Percentiles rank a stretch among this genome's conserved stretches.
Conservation (phyloP, 2,797 vertebrate genomes). For the Furcifer pardalis region DNA sequence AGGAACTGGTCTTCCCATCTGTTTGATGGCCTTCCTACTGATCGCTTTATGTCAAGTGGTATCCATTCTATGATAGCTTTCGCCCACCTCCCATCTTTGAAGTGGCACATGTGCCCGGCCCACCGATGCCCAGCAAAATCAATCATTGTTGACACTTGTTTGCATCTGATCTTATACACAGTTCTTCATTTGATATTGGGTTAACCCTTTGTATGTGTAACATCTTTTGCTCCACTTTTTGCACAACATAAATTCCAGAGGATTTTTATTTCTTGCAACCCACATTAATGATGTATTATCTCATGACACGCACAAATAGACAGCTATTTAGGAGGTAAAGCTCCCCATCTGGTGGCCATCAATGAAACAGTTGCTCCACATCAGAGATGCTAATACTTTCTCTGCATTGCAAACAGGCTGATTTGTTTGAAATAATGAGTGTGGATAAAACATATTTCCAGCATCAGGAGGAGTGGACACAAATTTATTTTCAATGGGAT, state of each 20-base stretch:
- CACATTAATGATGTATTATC: neutral
- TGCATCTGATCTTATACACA: too few species aligned
- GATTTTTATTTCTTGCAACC: neutral
- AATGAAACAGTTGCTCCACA: neutral
- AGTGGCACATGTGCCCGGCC: too few species aligned
- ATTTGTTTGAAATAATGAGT: too few species aligned
- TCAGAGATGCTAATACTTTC: neutral
- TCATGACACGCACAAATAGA: neutral
- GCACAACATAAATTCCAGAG: fast-evolving
- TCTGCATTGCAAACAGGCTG: neutral
- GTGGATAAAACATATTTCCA: neutral
- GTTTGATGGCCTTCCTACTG: too few species aligned
- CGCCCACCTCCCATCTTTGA: too few species aligned
- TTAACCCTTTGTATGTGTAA: too few species aligned
- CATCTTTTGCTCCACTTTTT: neutral
- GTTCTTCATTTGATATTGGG: too few species aligned
- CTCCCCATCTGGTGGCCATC: neutral
- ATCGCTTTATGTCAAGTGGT: too few species aligned
- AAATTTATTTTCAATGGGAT: neutral
- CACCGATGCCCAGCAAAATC: too few species aligned
- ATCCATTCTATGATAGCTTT: too few species aligned
- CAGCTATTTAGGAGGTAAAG: constrained; percentile 3
- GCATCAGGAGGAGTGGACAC: neutral
- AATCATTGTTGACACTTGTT: too few species aligned
- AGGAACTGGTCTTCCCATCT: too few species aligned